Evolutionary conservation across 2,888 invertebrate genomes (phyloP).

Genomic region (Escarpia spicata): DNA sequence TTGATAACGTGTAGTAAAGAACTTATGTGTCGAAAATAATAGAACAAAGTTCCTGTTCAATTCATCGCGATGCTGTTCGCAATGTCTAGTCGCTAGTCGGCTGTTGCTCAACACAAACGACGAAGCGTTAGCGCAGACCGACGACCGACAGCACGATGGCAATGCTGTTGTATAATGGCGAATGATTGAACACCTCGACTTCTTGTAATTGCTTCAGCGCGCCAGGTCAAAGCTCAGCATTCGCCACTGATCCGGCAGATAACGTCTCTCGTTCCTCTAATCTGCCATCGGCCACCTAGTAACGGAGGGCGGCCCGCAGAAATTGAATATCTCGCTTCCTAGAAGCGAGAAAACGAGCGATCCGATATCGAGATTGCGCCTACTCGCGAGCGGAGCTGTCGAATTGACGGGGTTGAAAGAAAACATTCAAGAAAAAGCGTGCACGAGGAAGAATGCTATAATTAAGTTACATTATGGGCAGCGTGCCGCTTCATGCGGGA

Average conservation of each 20-base stretch:
- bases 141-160: background rate
- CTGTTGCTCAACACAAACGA: background rate
- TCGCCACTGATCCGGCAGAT: background rate
- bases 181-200: conserved; percentile 1
- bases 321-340: background rate
- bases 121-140: background rate
- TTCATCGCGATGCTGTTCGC: no score
- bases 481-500: background rate
- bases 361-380: background rate
- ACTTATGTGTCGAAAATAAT: no score
- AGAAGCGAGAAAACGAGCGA: background rate
- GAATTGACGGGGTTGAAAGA: background rate
- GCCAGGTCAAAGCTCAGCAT: background rate
- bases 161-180: background rate
- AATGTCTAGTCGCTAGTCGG: background rate
- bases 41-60: no score
- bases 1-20: no score
- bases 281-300: background rate
- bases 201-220: background rate
- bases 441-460: background rate
- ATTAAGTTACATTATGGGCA: background rate
- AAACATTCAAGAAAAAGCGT: background rate
- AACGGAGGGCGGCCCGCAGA: background rate
- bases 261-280: background rate
- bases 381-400: background rate